Percentiles rank a stretch among this genome's conserved stretches.
Conservation (phyloP, 2,888 invertebrate species). For the Synergus japonicus region DNA sequence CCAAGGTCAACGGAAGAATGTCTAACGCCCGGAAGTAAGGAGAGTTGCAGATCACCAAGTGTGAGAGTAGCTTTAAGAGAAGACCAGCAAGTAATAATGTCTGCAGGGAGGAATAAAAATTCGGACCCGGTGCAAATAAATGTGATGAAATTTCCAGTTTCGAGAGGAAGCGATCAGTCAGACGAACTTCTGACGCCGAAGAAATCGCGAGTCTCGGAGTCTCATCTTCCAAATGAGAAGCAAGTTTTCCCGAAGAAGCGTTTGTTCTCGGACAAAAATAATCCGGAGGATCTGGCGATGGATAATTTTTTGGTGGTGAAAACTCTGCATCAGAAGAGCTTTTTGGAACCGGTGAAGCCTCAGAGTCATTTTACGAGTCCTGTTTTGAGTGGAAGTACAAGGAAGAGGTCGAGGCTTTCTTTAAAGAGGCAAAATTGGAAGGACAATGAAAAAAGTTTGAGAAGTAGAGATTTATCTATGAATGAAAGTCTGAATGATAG, state of each 20-base stretch:
- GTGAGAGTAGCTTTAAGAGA: constrained; percentile 47
- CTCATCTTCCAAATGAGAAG: background rate
- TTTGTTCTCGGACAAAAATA: constrained; percentile 22
- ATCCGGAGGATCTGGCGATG: background rate
- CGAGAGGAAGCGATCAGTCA: background rate
- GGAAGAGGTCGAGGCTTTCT: constrained; percentile 11
- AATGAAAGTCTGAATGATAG: background rate
- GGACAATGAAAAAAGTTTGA: background rate
- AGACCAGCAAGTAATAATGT: constrained; percentile 52
- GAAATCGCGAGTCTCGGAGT: background rate
- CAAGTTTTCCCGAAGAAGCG: constrained; percentile 21
- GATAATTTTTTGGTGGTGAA: background rate
- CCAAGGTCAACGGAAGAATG: background rate
- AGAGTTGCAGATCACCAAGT: constrained; percentile 46
- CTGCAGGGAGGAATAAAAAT: constrained; percentile 44
- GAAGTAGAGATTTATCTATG: background rate
- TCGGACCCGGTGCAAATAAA: constrained; percentile 48
- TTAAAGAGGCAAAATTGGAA: constrained; percentile 1
- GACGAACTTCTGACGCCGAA: background rate
- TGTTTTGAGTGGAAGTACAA: constrained; percentile 53
- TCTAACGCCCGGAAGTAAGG: background rate
- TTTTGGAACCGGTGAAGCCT: constrained; percentile 10
- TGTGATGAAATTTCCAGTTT: constrained; percentile 30
- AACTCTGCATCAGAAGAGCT: background rate
- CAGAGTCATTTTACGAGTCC: constrained; percentile 46